Conservation (phyloP, 2,888 invertebrate genomes). For the Nineta flava region DNA sequence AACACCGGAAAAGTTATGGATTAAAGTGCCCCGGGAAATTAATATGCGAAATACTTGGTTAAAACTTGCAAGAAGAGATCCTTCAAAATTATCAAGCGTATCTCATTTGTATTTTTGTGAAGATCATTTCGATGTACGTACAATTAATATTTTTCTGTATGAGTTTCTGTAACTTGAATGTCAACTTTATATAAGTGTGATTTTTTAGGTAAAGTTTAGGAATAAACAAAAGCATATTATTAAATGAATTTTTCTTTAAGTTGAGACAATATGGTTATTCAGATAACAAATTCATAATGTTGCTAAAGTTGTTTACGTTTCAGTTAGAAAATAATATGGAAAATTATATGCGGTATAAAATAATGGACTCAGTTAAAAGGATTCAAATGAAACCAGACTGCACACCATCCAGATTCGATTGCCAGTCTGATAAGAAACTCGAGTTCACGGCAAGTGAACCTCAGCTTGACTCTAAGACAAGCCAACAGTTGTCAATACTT, state of each 20-base stretch:
- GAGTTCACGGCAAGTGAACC: background rate
- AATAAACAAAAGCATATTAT: no score
- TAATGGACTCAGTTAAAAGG: constrained; percentile 5
- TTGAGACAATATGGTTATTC: no score
- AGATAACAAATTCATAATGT: no score
- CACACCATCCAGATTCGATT: constrained; percentile 5
- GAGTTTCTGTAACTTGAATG: no score
- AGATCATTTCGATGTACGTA: constrained; percentile 7
- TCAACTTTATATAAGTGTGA: no score
- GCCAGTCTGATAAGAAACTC: background rate
- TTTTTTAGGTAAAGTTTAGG: no score
- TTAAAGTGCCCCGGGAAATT: background rate
- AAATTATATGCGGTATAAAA: constrained; percentile 8
- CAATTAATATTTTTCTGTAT: no score
- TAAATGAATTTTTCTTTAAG: no score
- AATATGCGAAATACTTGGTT: constrained; percentile 5
- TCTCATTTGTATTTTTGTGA: constrained; percentile 6
- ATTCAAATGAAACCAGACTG: constrained; percentile 7
- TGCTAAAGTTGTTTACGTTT: background rate
- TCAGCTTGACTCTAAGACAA: no score
- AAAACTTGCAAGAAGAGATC: constrained; percentile 3
- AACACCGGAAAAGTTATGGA: constrained; percentile 6
- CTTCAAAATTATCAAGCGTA: background rate
- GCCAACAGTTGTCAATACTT: no score
- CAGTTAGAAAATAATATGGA: constrained; percentile 8